Percentiles rank a stretch among this genome's conserved stretches.
These are phyloP conservation scores for Psettodes erumei DNA, from an alignment of 2,113 vertebrate species.

Conservation along the genomic window DNA sequence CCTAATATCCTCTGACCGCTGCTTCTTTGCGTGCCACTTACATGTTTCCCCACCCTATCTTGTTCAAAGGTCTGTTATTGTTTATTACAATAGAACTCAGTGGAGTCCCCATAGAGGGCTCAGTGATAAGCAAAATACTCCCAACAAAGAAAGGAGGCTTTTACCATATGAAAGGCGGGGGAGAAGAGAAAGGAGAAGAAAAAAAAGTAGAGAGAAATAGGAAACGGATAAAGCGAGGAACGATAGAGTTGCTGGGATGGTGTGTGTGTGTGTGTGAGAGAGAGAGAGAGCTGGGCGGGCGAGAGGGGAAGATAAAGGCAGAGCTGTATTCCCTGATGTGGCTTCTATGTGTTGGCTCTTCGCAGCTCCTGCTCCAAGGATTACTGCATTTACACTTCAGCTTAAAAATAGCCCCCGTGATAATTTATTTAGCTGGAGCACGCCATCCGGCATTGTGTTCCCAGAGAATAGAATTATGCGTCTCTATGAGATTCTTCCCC, in stretches of 20 bases:
- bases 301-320: slow-evolving; percentile 63
- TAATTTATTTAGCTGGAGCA: slow-evolving; percentile 84
- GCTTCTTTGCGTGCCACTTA: slow-evolving; percentile 51
- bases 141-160: slow-evolving; percentile 63
- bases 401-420: slow-evolving; percentile 84
- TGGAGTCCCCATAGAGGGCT: slow-evolving; percentile 64
- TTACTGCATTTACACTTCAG: slow-evolving; percentile 84
- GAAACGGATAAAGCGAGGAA: slow-evolving; percentile 53
- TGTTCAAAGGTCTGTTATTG: slow-evolving; percentile 71
- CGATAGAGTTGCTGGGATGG: slow-evolving; percentile 57
- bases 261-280: slow-evolving; percentile 22
- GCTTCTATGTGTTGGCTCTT: slow-evolving; percentile 68
- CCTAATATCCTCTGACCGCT: slow-evolving; percentile 62
- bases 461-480: slow-evolving; percentile 59
- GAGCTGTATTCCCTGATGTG: slow-evolving; percentile 75
- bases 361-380: slow-evolving; percentile 77
- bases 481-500: slow-evolving; percentile 35
- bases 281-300: slow-evolving; percentile 11
- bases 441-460: slow-evolving; percentile 74
- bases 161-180: slow-evolving; percentile 75
- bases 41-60: slow-evolving; percentile 64
- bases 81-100: slow-evolving; percentile 67
- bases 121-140: slow-evolving; percentile 70
- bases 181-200: slow-evolving; percentile 34
- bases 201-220: slow-evolving; percentile 32